phyloP scores from a whole-genome alignment of 2,888 invertebrate genomes.

The Encarsia formosa region DNA sequence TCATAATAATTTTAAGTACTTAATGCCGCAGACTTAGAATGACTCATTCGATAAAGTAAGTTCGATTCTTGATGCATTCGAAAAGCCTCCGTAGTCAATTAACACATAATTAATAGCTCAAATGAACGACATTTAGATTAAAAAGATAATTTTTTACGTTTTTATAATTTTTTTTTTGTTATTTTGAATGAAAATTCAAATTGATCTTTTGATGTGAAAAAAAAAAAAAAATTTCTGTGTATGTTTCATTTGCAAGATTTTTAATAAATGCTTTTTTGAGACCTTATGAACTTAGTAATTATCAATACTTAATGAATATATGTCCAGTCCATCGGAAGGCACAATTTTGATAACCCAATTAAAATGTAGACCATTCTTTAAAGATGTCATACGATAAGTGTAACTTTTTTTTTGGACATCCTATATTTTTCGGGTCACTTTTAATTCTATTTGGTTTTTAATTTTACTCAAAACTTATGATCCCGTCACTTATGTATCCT shows the following conservation, averaged over 20 bases:
- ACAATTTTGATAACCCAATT: slow-evolving; percentile 48
- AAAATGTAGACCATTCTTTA: slow-evolving; percentile 24
- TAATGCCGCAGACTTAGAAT: too few species aligned
- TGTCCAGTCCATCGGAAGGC: slow-evolving; percentile 45
- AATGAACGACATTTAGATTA: too few species aligned
- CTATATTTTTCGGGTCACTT: slow-evolving; percentile 2
- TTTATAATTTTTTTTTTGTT: too few species aligned
- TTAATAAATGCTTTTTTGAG: slow-evolving; percentile 4
- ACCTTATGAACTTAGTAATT: slow-evolving; percentile 21
- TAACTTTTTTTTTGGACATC: slow-evolving; percentile 4
- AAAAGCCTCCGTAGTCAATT: too few species aligned
- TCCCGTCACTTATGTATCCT: slow-evolving; percentile 3
- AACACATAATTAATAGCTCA: too few species aligned
- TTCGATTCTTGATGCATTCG: too few species aligned
- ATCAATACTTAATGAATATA: slow-evolving; percentile 39
- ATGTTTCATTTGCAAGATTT: slow-evolving; percentile 4
- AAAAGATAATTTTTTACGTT: too few species aligned
- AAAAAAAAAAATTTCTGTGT: too few species aligned
- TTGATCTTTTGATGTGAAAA: too few species aligned
- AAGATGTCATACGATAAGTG: slow-evolving; percentile 18
- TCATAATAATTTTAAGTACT: too few species aligned
- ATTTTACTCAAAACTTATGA: slow-evolving; percentile 1
- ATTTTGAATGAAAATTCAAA: too few species aligned
- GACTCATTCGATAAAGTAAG: too few species aligned
- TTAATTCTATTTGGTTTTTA: background rate